Evolutionary conservation across 23 tunicate species (phyloP), one percentile per base, ranked within the genome.

Genomic region (Styela clava): DNA sequence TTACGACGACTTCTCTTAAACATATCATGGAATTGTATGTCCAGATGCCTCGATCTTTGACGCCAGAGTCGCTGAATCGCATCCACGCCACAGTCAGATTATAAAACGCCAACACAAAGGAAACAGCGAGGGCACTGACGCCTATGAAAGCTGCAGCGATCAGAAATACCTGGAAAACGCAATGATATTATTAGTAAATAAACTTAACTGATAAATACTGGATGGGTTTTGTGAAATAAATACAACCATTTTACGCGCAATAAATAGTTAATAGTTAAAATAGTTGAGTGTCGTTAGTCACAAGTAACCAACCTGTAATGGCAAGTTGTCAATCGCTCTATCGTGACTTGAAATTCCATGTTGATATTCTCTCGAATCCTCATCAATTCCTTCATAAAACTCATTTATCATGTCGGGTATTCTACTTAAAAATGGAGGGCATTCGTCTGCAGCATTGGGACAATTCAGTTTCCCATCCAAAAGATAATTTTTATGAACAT

Each of bases 291-390:
- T n/a, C n/a, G n/a, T n/a, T n/a, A n/a, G n/a, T n/a, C n/a, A n/a
- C n/a, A n/a, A n/a, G 69, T 64, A 27, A 67, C 30, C 22, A 16
- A 76, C 81, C 81, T 52, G 81, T 26, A 76, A 44, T 37, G 81
- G 64, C 33, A 76, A 22, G 24, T 52, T 52, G 24, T 27, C 65
- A 20, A 76, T 44, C 0, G 81, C 81, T 52, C 62, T 29, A 76
- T 76, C 81, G 33, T 44, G 63, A 12, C 2, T 76, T n/a, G 81
- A 76, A 76, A 76, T 76, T 44, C 81, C 81, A 29, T 16, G 30
- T 25, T 67, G 31, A 29, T 25, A 67, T 29, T 67, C 16, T 1
- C 31, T 27, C 22, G 71, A 25, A 1, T 67, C 24, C n/a, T 19
- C 71, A 67, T 67, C 71, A 29, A 67, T 25, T 67, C 71, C 2